Evolutionary conservation across 2,888 invertebrate species (phyloP).

Genomic region (Cyclophora punctaria): DNA sequence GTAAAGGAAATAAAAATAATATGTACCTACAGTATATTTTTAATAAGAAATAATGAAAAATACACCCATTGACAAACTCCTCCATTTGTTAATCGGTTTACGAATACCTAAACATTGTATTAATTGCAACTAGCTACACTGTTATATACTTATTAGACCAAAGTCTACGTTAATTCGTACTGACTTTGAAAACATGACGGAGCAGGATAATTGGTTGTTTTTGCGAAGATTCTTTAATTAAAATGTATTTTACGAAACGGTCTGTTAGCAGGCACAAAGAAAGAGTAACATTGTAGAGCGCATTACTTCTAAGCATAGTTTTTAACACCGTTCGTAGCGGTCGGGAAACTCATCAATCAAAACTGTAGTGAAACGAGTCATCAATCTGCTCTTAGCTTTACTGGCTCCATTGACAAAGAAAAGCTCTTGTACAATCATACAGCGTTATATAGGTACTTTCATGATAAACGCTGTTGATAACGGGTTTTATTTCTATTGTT

Average conservation of each 20-base stretch:
- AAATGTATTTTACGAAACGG: background rate
- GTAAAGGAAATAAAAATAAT: too few species aligned
- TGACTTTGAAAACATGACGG: background rate
- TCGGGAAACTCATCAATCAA: constrained; percentile 43
- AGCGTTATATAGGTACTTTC: too few species aligned
- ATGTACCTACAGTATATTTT: too few species aligned
- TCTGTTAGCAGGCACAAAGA: constrained; percentile 1
- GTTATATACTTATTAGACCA: too few species aligned
- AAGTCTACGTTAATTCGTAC: background rate
- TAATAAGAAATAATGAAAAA: too few species aligned
- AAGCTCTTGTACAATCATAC: constrained; percentile 6
- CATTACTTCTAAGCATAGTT: constrained; percentile 2
- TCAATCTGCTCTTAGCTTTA: constrained; percentile 44
- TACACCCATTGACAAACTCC: too few species aligned
- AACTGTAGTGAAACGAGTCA: constrained; percentile 40
- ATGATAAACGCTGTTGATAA: too few species aligned
- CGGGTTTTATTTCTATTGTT: too few species aligned
- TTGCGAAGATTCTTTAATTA: background rate
- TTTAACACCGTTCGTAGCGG: constrained; percentile 4
- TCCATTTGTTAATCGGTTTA: too few species aligned
- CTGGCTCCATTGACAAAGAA: constrained; percentile 6
- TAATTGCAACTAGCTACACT: too few species aligned
- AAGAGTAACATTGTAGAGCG: constrained; percentile 2
- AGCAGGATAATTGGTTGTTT: background rate
- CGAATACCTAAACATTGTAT: too few species aligned